Evolutionary conservation across 1,140 invertebrate genomes (phyloP).

Genomic region (Brachionus koreanus): DNA sequence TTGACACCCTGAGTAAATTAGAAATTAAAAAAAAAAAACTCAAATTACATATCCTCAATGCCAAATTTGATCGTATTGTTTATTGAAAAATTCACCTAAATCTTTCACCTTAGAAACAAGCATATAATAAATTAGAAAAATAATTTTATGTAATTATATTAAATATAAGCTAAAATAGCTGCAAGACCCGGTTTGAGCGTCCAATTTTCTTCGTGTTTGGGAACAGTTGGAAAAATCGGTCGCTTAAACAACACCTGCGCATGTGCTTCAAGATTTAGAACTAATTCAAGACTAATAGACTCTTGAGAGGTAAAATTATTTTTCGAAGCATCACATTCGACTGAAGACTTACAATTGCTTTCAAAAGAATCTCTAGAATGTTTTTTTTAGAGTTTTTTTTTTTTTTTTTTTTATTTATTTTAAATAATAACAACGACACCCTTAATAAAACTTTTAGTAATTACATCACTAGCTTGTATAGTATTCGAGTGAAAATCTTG

Average conservation of each 20-base stretch:
- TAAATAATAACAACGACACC: background rate
- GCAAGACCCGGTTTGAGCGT: background rate
- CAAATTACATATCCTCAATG: background rate
- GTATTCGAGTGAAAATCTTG: constrained; percentile 5
- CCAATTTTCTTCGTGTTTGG: background rate
- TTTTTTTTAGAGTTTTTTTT: background rate
- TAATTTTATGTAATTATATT: background rate
- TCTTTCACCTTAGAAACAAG: background rate
- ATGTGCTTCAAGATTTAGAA: background rate
- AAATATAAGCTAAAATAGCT: background rate
- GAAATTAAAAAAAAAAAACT: background rate
- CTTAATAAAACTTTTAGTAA: background rate
- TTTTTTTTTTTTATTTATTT: background rate
- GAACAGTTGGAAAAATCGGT: background rate
- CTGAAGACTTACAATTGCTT: background rate
- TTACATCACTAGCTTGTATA: background rate
- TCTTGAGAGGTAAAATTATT: background rate
- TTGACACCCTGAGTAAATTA: background rate
- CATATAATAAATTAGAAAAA: background rate
- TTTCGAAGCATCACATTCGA: background rate
- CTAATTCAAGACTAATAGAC: background rate
- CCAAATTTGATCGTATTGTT: background rate
- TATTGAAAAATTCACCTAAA: background rate
- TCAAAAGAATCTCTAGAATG: constrained; percentile 7
- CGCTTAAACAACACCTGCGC: background rate